Evolutionary conservation across 2,888 invertebrate genomes (phyloP).

Genomic region (Sabatieria punctata): DNA sequence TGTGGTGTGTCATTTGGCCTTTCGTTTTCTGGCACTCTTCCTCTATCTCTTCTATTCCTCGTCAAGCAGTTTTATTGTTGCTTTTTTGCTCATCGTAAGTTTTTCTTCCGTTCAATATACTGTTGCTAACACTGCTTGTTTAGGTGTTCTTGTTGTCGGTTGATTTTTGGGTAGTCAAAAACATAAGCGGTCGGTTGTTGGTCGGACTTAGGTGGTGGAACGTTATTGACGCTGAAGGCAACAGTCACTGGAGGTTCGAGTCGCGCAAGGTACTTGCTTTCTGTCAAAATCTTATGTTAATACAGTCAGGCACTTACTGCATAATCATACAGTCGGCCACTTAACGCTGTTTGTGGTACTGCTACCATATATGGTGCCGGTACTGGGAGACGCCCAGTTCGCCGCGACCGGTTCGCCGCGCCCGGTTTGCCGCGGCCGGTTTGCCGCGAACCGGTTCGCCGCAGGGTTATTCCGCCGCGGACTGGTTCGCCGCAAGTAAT

Average conservation of each 20-base stretch:
- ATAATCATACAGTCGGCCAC: too few species aligned
- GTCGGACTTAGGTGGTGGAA: slow-evolving; percentile 99
- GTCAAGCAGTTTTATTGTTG: slow-evolving; percentile 67
- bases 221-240: slow-evolving; percentile 89
- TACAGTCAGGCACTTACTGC: too few species aligned
- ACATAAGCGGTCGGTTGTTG: slow-evolving; percentile 76
- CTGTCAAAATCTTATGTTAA: too few species aligned
- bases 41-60: background rate
- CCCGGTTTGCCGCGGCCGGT: too few species aligned
- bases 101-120: background rate
- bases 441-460: too few species aligned
- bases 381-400: too few species aligned
- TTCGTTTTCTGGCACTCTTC: background rate
- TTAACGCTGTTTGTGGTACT: too few species aligned
- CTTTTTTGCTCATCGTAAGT: slow-evolving; percentile 66
- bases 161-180: slow-evolving; percentile 99
- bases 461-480: too few species aligned
- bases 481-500: too few species aligned
- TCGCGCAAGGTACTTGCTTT: slow-evolving; percentile 77
- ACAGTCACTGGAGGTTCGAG: slow-evolving; percentile 96
- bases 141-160: slow-evolving; percentile 60
- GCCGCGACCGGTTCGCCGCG: too few species aligned
- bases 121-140: slow-evolving; percentile 9
- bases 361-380: too few species aligned
- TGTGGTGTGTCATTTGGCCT: background rate